These are phyloP conservation scores for Onthophagus taurus DNA, from an alignment of 1,140 invertebrate species.

Conservation along the genomic window DNA sequence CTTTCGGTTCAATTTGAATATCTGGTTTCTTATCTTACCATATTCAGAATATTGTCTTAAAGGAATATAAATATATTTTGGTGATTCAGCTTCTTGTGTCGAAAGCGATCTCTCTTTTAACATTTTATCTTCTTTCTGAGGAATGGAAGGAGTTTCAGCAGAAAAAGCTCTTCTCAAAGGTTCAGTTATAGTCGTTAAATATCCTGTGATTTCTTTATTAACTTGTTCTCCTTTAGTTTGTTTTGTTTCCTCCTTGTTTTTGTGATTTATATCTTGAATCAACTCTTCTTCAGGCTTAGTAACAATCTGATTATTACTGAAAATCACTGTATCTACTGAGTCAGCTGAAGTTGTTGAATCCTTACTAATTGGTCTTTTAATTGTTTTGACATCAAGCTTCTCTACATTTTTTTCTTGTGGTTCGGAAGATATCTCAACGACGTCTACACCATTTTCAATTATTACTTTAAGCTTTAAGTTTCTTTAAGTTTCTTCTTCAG, in stretches of 20 bases:
- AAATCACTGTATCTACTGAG: conserved; percentile 23
- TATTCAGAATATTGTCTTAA: conserved; percentile 4
- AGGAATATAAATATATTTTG: conserved; percentile 7
- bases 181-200: conserved; percentile 8
- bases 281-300: neutral
- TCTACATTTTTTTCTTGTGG: neutral
- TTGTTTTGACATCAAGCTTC: neutral
- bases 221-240: neutral
- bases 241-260: neutral
- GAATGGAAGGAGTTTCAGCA: neutral
- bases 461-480: neutral
- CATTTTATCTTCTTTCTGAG: neutral
- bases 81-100: neutral
- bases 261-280: too few relatives aligned
- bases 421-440: neutral
- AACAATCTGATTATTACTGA: neutral
- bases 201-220: conserved; percentile 5
- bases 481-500: neutral
- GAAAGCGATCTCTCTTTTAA: neutral
- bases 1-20: neutral
- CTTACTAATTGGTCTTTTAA: conserved; percentile 17
- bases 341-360: conserved; percentile 20
- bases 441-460: neutral
- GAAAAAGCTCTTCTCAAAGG: conserved; percentile 6
- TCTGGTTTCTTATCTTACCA: conserved; percentile 2